Percentiles rank a stretch among this genome's conserved stretches.
These are phyloP conservation scores for Spea multiplicata DNA, from an alignment of 2,113 vertebrate species.

Conservation along the genomic window DNA sequence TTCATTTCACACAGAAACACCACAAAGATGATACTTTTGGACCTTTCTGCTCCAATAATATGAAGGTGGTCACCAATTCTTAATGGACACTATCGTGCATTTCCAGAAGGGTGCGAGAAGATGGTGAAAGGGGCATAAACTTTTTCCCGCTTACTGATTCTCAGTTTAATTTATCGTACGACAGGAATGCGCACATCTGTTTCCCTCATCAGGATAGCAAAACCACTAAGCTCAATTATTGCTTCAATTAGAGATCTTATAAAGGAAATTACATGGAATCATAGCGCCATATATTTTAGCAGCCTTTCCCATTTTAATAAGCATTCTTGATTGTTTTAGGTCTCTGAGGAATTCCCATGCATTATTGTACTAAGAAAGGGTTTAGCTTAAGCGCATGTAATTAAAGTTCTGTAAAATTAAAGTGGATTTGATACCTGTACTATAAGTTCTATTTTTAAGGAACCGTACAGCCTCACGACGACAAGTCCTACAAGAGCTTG, in stretches of 20 bases:
- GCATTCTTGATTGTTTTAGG: background rate
- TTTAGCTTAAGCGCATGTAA: background rate
- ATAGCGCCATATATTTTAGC: background rate
- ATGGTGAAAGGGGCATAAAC: slow-evolving; percentile 7
- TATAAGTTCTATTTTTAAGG: background rate
- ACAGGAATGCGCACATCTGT: background rate
- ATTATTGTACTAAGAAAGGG: background rate
- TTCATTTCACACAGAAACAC: slow-evolving; percentile 32
- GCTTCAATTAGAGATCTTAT: slow-evolving; percentile 1
- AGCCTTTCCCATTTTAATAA: background rate
- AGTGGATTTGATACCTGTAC: background rate
- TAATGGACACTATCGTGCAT: slow-evolving; percentile 7
- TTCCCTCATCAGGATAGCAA: background rate
- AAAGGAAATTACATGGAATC: background rate
- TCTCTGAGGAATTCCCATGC: background rate
- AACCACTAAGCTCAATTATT: background rate
- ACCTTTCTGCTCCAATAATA: slow-evolving; percentile 39
- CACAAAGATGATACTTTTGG: slow-evolving; percentile 12
- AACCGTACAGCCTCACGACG: no score
- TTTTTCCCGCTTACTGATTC: background rate
- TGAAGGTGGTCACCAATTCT: slow-evolving; percentile 1
- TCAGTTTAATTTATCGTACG: background rate
- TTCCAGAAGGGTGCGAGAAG: background rate
- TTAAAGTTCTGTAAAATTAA: background rate
- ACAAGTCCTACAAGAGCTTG: no score